Conservation (phyloP, 2,113 vertebrate species). For the Corynorhinus townsendii region DNA sequence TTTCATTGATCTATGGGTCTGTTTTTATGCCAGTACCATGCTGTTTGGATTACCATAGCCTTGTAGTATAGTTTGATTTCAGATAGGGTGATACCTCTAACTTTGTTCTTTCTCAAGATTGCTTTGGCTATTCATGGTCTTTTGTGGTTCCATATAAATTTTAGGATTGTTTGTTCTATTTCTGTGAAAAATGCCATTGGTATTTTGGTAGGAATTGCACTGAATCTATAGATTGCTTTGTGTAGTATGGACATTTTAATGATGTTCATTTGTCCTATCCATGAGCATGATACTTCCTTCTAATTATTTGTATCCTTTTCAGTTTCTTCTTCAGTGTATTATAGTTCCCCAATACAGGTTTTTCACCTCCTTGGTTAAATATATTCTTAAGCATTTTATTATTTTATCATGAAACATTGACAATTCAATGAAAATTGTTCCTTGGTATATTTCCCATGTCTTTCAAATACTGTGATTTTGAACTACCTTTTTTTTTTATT, state of each 20-base stretch:
- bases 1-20: background rate
- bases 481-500: background rate
- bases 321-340: background rate
- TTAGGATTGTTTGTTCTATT: background rate
- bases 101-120: background rate
- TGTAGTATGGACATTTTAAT: background rate
- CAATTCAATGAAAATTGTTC: background rate
- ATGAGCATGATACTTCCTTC: background rate
- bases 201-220: background rate
- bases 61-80: background rate
- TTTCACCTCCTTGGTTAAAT: background rate
- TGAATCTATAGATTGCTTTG: background rate
- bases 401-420: background rate
- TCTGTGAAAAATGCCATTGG: background rate
- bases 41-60: background rate
- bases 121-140: background rate
- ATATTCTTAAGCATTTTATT: background rate
- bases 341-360: background rate
- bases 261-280: background rate
- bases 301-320: background rate
- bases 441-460: background rate
- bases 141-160: background rate
- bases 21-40: background rate
- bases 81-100: background rate
- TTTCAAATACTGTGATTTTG: constrained; percentile 10